Conservation (phyloP, 1,140 invertebrate genomes). For the Drosophila ironensis region DNA sequence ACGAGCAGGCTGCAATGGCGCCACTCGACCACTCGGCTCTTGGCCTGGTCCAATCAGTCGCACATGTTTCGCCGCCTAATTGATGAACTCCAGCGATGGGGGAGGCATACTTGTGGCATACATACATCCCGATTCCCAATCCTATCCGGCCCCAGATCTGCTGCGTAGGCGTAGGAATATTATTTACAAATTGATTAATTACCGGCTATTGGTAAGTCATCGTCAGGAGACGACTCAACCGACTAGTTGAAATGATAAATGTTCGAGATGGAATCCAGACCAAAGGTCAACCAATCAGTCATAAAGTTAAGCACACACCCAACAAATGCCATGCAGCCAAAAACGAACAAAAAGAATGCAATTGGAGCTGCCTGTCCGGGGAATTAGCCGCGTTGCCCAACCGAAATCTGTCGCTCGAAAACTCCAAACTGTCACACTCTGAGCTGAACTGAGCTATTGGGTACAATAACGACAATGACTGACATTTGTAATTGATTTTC, state of each 20-base stretch:
- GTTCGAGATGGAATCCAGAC: not conserved
- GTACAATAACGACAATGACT: conserved; percentile 59
- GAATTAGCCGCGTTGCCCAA: conserved; percentile 32
- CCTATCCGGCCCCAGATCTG: conserved; percentile 4
- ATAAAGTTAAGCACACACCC: conserved; percentile 36
- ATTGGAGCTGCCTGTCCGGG: conserved; percentile 16
- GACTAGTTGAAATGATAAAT: conserved; percentile 50
- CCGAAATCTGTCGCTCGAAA: conserved; percentile 50
- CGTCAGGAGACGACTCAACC: conserved; percentile 12
- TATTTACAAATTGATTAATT: conserved; percentile 72
- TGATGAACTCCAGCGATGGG: conserved; percentile 65
- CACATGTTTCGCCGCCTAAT: conserved; percentile 63
- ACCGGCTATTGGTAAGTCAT: conserved; percentile 59
- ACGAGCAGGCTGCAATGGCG: conserved; percentile 44
- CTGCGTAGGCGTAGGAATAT: conserved; percentile 56
- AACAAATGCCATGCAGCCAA: conserved; percentile 13
- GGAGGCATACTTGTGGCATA: conserved; percentile 19
- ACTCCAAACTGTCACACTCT: conserved; percentile 54
- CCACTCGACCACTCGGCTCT: too few species aligned
- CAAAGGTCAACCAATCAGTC: conserved; percentile 49
- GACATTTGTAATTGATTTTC: conserved; percentile 75
- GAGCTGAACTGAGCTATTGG: conserved; percentile 50
- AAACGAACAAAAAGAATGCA: conserved; percentile 15
- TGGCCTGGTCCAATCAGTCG: conserved; percentile 43
- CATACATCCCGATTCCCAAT: conserved; percentile 15